Conservation (phyloP, 2,888 invertebrate genomes). For the Amphipoea lucens region DNA sequence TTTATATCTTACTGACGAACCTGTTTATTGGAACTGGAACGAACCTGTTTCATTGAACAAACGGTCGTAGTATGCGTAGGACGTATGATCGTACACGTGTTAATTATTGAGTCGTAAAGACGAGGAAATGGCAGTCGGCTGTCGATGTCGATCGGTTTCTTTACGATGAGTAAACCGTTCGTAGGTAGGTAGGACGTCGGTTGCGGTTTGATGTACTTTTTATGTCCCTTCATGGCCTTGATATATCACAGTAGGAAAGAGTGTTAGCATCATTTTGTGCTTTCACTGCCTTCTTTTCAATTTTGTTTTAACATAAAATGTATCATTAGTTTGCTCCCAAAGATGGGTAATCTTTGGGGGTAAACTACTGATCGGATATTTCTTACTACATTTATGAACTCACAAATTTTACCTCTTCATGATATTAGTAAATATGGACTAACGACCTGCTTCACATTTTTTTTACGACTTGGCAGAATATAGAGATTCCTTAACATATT, state of each 20-base stretch:
- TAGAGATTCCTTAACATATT: not conserved
- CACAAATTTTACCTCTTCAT: not conserved
- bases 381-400: too few species aligned
- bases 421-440: not conserved
- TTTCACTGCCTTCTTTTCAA: not conserved
- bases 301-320: not conserved
- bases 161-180: slow-evolving; percentile 38
- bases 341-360: too few species aligned
- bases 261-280: not conserved
- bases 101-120: slow-evolving; percentile 55
- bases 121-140: slow-evolving; percentile 46
- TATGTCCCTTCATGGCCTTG: slow-evolving; percentile 11
- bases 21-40: slow-evolving; percentile 20
- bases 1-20: slow-evolving; percentile 8
- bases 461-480: not conserved
- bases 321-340: too few species aligned
- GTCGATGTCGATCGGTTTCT: slow-evolving; percentile 33
- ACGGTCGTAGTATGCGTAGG: not conserved
- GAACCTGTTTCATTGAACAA: slow-evolving; percentile 14
- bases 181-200: not conserved
- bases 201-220: slow-evolving; percentile 28
- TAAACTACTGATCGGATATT: too few species aligned
- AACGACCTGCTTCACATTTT: not conserved
- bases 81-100: slow-evolving; percentile 34
- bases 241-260: not conserved